Conservation (phyloP, 2,113 vertebrate genomes). For the Ophiodon elongatus region DNA sequence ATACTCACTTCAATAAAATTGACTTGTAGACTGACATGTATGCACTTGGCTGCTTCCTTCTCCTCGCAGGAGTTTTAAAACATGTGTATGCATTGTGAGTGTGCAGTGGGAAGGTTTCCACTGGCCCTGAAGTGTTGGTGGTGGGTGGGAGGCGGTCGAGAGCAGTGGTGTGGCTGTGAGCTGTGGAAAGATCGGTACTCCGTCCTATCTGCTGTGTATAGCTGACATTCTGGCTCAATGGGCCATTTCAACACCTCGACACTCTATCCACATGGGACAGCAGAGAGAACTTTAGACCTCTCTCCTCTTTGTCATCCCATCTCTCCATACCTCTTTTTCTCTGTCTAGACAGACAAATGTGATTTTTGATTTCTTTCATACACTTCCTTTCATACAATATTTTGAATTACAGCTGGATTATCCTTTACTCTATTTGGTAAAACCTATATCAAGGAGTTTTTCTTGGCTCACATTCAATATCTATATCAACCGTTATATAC, state of each 20-base stretch:
- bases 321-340: constrained; percentile 8
- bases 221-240: constrained; percentile 76
- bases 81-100: constrained; percentile 13
- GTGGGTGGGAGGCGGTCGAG: constrained; percentile 41
- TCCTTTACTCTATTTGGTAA: constrained; percentile 17
- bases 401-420: constrained; percentile 18
- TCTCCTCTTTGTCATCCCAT: constrained; percentile 28
- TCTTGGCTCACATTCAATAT: constrained; percentile 7
- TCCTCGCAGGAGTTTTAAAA: constrained; percentile 17
- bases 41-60: constrained; percentile 22
- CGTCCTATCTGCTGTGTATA: constrained; percentile 69
- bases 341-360: constrained; percentile 35
- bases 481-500: neutral
- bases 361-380: constrained; percentile 26
- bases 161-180: constrained; percentile 35
- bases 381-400: constrained; percentile 4
- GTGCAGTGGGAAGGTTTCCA: constrained; percentile 49
- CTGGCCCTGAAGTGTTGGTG: constrained; percentile 34
- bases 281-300: constrained; percentile 37
- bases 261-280: constrained; percentile 65
- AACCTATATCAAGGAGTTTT: neutral
- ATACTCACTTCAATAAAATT: constrained; percentile 8
- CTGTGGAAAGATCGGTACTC: constrained; percentile 70
- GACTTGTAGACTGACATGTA: constrained; percentile 2
- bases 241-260: constrained; percentile 77